These are phyloP conservation scores for Ceratitis capitata DNA, from an alignment of 1,140 invertebrate genomes.

Conservation along the genomic window DNA sequence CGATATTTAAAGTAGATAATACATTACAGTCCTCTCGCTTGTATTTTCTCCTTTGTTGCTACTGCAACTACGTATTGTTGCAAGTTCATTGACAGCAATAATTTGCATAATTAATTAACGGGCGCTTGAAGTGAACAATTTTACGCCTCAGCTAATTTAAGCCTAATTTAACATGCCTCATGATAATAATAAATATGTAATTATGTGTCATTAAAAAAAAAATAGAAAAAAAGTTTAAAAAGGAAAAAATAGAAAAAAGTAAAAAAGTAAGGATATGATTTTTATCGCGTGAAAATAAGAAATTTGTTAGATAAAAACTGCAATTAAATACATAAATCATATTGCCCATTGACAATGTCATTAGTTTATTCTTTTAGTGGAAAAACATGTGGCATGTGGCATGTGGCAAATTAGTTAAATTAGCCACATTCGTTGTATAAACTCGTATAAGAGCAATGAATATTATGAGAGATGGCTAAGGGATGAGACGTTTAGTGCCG, in stretches of 20 bases:
- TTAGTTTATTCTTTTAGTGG: too few species aligned
- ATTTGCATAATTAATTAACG: slow-evolving; percentile 32
- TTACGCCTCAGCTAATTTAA: slow-evolving; percentile 18
- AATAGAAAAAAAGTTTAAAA: too few species aligned
- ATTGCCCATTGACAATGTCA: too few species aligned
- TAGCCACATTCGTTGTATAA: too few species aligned
- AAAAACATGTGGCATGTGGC: too few species aligned
- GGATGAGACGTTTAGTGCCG: too few species aligned
- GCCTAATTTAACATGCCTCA: not conserved
- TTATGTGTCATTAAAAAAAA: too few species aligned
- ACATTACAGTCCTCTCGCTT: not conserved
- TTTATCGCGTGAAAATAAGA: not conserved
- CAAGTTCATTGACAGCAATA: slow-evolving; percentile 28
- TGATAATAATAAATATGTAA: not conserved
- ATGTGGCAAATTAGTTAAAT: too few species aligned
- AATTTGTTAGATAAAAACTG: not conserved
- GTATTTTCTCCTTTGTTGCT: not conserved
- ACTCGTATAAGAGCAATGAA: too few species aligned
- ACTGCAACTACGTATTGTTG: too few species aligned
- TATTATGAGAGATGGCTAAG: too few species aligned
- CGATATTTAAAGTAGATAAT: not conserved
- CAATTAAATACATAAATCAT: not conserved
- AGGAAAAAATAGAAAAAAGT: too few species aligned
- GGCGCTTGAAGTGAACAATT: not conserved
- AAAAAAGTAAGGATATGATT: not conserved